A percentile compares a stretch with the other conserved stretches of the same genome.
Conservation (phyloP, 2,888 invertebrate genomes). For the Theretra japonica region DNA sequence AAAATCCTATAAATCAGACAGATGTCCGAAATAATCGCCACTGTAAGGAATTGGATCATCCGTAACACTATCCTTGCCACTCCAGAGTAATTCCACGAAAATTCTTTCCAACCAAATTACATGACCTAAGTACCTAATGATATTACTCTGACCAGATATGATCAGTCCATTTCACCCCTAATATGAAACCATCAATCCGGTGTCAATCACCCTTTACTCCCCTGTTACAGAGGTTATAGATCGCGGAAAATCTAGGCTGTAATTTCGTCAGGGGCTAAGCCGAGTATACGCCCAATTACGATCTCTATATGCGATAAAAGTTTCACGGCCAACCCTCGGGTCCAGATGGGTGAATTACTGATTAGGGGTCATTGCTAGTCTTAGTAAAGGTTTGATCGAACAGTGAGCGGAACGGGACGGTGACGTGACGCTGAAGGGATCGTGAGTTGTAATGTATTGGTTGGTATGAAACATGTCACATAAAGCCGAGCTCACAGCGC, state of each 20-base stretch:
- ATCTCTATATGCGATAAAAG: slow-evolving; percentile 38
- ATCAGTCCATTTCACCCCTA: not conserved
- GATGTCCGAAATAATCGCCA: too few relatives aligned
- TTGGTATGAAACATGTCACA: too few relatives aligned
- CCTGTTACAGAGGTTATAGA: not conserved
- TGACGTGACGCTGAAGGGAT: too few relatives aligned
- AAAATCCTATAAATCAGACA: too few relatives aligned
- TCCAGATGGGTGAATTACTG: slow-evolving; percentile 3
- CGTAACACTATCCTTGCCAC: not conserved
- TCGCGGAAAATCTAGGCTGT: slow-evolving; percentile 35
- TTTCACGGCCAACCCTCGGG: slow-evolving; percentile 47
- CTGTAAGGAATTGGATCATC: too few relatives aligned
- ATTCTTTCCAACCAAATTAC: not conserved
- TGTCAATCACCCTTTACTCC: not conserved
- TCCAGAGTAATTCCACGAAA: not conserved
- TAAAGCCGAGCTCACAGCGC: too few relatives aligned
- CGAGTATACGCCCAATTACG: slow-evolving; percentile 35
- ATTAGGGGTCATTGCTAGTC: not conserved
- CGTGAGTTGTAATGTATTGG: too few relatives aligned
- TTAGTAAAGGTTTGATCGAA: too few relatives aligned
- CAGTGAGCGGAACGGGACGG: too few relatives aligned
- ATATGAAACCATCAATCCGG: not conserved
- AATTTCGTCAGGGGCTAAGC: slow-evolving; percentile 35
- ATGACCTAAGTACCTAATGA: not conserved
- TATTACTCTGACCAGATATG: not conserved